Evolutionary conservation across 2,888 invertebrate genomes (phyloP), one percentile per base, ranked within the genome.

Genomic region (Cremastinae sp.): DNA sequence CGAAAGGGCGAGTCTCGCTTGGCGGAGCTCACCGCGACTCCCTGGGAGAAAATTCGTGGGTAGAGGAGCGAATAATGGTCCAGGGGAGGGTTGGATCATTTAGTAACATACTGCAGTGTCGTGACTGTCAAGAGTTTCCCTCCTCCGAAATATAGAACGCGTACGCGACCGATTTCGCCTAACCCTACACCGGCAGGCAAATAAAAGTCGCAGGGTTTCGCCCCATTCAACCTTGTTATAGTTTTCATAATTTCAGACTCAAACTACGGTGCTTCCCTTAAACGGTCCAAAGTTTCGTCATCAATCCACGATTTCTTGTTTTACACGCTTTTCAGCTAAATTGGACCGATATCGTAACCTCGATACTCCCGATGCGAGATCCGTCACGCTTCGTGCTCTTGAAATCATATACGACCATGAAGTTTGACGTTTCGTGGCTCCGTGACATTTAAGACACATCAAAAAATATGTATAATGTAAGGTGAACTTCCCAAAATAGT

Each of bases 61-160:
- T 53, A 66, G 74, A 73, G 71, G 80, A 82, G 80, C 82, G 85
- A 43, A 86, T 88, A 88, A 89, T 89, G 83, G 85, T 85, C 80
- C 79, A 69, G 82, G 88, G 83, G 80, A 69, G 82, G 88, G 83
- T 84, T 84, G 86, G 87, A 88, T 88, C 88, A 86, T 89, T 89
- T 87, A 85, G 89, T 86, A 88, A 89, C 89, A 88, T 87, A 88
- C 87, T 88, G 89, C 85, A 86, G 71, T 82, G 80, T 79, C 82
- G 82, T 83, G 79, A 79, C 81, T 83, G 81, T 83, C 81, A 80
- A 84, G 28, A 28, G 81, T 81, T 83, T 80, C 81, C 75, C 10
- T 2, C 8, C 61, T 20, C 78, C 54, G 59, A 51, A 78, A 78
- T 72, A 79, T 68, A 56, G 68, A 59, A 58, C 62, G 58, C 18